Percentiles rank a stretch among this genome's conserved stretches.
These are phyloP conservation scores for Clinocottus analis DNA, from an alignment of 2,113 vertebrate species.

Conservation along the genomic window DNA sequence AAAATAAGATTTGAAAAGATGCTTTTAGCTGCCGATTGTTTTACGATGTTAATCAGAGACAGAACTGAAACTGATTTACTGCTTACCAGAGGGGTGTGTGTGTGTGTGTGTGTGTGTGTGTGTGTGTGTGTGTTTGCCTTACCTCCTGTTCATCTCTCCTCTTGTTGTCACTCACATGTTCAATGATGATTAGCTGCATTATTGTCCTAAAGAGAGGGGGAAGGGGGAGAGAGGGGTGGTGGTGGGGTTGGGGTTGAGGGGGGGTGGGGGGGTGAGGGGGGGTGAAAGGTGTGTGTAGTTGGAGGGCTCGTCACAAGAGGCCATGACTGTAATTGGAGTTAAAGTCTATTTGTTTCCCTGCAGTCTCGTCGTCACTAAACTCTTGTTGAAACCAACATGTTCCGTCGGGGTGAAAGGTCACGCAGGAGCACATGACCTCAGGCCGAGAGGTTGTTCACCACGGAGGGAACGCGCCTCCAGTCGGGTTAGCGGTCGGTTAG, in stretches of 20 bases:
- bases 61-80: not conserved
- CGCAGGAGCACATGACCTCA: conserved; percentile 60
- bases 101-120: conserved; percentile 5
- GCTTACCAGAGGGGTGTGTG: not conserved
- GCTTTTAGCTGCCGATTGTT: not conserved
- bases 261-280: not conserved
- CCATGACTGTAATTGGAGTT: conserved; percentile 81
- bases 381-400: conserved; percentile 76
- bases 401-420: conserved; percentile 69
- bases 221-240: conserved; percentile 14
- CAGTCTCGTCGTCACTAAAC: conserved; percentile 64
- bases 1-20: not conserved
- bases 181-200: conserved; percentile 72
- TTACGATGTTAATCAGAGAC: not conserved
- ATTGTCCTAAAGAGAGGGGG: conserved; percentile 49
- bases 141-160: conserved; percentile 56
- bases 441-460: conserved; percentile 51
- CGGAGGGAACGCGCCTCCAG: too few relatives aligned
- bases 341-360: conserved; percentile 79
- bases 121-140: conserved; percentile 13
- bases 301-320: conserved; percentile 71
- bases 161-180: conserved; percentile 67
- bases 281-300: conserved; percentile 63
- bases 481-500: too few relatives aligned
- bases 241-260: not conserved